These are phyloP conservation scores for Dolomedes plantarius DNA, from an alignment of 2,888 invertebrate genomes.

Conservation along the genomic window DNA sequence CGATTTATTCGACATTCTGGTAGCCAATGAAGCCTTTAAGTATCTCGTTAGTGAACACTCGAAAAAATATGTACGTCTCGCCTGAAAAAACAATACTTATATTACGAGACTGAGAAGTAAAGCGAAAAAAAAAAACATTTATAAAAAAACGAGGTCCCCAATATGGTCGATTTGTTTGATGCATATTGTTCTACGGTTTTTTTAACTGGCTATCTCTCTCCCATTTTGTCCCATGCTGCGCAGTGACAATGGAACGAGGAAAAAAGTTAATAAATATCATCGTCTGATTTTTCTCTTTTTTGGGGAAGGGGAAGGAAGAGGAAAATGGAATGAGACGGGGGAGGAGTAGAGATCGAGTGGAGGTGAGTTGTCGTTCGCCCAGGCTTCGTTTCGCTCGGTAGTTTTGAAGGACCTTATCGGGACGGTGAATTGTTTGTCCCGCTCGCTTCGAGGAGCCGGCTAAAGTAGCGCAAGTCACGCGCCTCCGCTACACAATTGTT, in stretches of 20 bases:
- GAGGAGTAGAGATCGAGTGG: slow-evolving; percentile 26
- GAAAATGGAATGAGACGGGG: neutral
- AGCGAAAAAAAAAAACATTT: slow-evolving; percentile 27
- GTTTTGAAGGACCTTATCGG: slow-evolving; percentile 64
- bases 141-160: slow-evolving; percentile 24
- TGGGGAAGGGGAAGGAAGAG: neutral
- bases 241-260: slow-evolving; percentile 28
- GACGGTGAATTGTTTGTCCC: slow-evolving; percentile 56
- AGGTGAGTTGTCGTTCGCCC: slow-evolving; percentile 45
- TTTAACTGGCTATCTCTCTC: slow-evolving; percentile 11
- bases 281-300: slow-evolving; percentile 38
- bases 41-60: slow-evolving; percentile 51
- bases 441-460: slow-evolving; percentile 47
- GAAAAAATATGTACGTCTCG: slow-evolving; percentile 35
- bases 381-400: slow-evolving; percentile 56
- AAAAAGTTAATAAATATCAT: slow-evolving; percentile 43
- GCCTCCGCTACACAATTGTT: slow-evolving; percentile 52
- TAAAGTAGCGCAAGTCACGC: slow-evolving; percentile 62
- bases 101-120: slow-evolving; percentile 31
- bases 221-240: slow-evolving; percentile 15
- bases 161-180: slow-evolving; percentile 58
- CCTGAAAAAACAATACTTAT: slow-evolving; percentile 58
- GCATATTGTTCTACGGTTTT: slow-evolving; percentile 29
- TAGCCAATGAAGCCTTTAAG: slow-evolving; percentile 50
- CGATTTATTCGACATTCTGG: slow-evolving; percentile 41